Evolutionary conservation across 2,113 vertebrate species (phyloP).

Genomic region (Toxostoma redivivum): DNA sequence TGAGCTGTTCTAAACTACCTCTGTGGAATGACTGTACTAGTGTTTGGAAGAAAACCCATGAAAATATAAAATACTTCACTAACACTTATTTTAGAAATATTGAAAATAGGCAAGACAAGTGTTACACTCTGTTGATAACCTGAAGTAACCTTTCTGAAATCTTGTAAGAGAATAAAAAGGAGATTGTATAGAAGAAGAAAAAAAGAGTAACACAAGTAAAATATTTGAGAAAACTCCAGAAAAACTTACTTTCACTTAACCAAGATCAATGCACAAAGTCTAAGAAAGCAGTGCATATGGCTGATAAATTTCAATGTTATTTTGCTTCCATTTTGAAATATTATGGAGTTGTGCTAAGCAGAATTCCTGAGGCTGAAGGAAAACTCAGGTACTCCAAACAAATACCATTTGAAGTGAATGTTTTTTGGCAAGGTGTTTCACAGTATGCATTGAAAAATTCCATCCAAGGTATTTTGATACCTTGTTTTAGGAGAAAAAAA

Average conservation of each 20-base stretch:
- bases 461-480: conserved; percentile 57
- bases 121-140: neutral
- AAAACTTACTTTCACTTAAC: neutral
- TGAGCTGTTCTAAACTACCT: neutral
- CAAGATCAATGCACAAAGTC: neutral
- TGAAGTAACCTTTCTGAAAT: neutral
- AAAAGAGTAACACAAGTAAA: neutral
- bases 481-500: conserved; percentile 61
- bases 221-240: neutral
- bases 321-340: conserved; percentile 38
- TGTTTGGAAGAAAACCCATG: neutral
- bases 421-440: conserved; percentile 48
- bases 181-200: neutral
- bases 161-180: neutral
- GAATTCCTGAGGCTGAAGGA: conserved; percentile 60
- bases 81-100: neutral
- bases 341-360: conserved; percentile 19
- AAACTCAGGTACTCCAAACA: conserved; percentile 64
- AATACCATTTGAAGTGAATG: conserved; percentile 51
- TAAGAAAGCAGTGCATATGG: neutral
- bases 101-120: neutral
- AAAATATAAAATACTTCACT: neutral
- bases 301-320: neutral
- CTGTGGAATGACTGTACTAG: neutral
- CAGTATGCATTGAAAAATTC: conserved; percentile 31